Conservation (phyloP, 2,888 invertebrate species). For the Myopa tessellatipennis region DNA sequence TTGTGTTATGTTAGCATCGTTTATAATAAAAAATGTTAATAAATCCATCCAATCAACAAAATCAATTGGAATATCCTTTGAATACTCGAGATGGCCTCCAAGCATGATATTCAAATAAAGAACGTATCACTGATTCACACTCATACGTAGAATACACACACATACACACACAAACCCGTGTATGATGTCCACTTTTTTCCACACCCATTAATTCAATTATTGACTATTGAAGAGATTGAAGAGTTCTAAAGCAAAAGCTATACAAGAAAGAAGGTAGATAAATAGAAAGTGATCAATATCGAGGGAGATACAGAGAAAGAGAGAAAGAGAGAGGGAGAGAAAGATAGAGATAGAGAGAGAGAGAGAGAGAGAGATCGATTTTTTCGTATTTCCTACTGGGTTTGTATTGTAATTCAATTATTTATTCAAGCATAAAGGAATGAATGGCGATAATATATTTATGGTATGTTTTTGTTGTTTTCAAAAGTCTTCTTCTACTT, state of each 20-base stretch:
- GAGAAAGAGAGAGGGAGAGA: background rate
- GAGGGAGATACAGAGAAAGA: background rate
- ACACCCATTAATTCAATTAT: slow-evolving; percentile 25
- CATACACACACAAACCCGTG: background rate
- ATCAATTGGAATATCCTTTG: slow-evolving; percentile 25
- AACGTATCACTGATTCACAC: background rate
- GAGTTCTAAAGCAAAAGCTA: no score
- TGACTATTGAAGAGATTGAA: background rate
- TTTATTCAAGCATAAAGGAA: background rate
- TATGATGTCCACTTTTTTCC: background rate
- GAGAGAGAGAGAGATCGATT: background rate
- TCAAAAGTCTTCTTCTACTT: background rate
- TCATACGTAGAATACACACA: background rate
- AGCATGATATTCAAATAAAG: slow-evolving; percentile 13
- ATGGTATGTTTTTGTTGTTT: background rate
- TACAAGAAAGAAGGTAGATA: background rate
- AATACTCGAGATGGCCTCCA: background rate
- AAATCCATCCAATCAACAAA: slow-evolving; percentile 10
- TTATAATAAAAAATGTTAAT: background rate
- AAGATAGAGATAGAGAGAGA: background rate
- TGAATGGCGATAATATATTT: background rate
- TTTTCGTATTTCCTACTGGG: background rate
- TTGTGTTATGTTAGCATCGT: no score
- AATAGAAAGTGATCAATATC: background rate
- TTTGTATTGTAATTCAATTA: background rate